Percentiles rank a stretch among this genome's conserved stretches.
Evolutionary conservation across 2,797 vertebrate genomes (phyloP).

Genomic region (Erethizon dorsatum): DNA sequence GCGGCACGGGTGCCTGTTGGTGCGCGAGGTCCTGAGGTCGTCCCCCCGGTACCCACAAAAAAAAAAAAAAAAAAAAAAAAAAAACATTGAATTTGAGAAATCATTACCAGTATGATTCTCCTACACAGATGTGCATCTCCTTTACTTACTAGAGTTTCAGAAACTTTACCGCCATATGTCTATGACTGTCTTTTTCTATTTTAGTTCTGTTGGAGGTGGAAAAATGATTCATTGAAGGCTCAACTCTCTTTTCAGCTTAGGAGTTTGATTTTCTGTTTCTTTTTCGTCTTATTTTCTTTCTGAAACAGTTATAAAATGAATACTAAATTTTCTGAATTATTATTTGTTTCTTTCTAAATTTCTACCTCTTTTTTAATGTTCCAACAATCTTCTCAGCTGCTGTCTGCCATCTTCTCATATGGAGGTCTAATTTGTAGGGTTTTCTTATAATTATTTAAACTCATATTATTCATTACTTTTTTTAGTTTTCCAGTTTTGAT

Average conservation of each 20-base stretch:
- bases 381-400: neutral
- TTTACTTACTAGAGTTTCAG: neutral
- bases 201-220: neutral
- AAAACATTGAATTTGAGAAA: neutral
- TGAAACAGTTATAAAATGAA: neutral
- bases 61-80: too few species aligned
- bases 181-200: neutral
- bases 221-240: neutral
- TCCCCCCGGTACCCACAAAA: too few species aligned
- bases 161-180: neutral
- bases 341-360: neutral
- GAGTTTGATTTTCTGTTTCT: conserved; percentile 16
- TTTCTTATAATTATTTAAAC: neutral
- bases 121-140: neutral
- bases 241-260: neutral
- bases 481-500: neutral
- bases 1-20: too few species aligned
- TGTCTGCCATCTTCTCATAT: neutral
- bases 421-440: neutral
- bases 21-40: too few species aligned
- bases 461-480: neutral
- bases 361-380: neutral
- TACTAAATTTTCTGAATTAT: neutral
- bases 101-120: neutral
- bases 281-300: neutral